A percentile compares a stretch with the other conserved stretches of the same genome.
These are phyloP conservation scores for Nemoura dubitans DNA, from an alignment of 2,888 invertebrate species.

Conservation along the genomic window DNA sequence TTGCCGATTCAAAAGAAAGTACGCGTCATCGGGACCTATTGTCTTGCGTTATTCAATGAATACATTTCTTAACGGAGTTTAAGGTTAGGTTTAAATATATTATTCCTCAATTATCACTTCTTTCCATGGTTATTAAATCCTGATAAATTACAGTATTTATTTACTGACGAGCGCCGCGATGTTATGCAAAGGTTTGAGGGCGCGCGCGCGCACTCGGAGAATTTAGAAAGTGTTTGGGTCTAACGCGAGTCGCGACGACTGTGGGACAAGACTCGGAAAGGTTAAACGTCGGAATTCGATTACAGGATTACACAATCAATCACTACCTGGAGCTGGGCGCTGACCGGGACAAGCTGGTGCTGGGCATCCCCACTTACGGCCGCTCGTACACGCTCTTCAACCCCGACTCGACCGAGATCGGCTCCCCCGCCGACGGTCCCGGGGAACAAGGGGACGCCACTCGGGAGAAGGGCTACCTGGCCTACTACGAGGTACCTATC, in stretches of 20 bases:
- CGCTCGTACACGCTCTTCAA: constrained; percentile 90
- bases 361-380: constrained; percentile 91
- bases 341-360: constrained; percentile 78
- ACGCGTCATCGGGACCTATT: neutral
- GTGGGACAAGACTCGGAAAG: neutral
- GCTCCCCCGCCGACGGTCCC: constrained; percentile 88
- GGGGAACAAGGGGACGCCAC: constrained; percentile 92
- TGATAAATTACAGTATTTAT: constrained; percentile 9
- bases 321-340: constrained; percentile 84
- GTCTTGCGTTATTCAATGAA: neutral
- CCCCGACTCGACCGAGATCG: constrained; percentile 84
- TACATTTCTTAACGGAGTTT: neutral
- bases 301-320: constrained; percentile 80
- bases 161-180: neutral
- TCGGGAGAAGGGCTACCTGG: constrained; percentile 90
- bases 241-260: neutral
- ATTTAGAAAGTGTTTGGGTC: constrained; percentile 31
- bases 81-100: neutral
- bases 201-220: neutral
- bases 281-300: constrained; percentile 43
- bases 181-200: neutral
- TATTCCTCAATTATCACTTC: neutral
- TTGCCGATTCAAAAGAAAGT: constrained; percentile 4
- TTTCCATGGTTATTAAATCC: constrained; percentile 7
- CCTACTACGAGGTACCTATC: constrained; percentile 86